phyloP scores from a whole-genome alignment of 2,888 invertebrate genomes.

The Tupiocoris notatus region DNA sequence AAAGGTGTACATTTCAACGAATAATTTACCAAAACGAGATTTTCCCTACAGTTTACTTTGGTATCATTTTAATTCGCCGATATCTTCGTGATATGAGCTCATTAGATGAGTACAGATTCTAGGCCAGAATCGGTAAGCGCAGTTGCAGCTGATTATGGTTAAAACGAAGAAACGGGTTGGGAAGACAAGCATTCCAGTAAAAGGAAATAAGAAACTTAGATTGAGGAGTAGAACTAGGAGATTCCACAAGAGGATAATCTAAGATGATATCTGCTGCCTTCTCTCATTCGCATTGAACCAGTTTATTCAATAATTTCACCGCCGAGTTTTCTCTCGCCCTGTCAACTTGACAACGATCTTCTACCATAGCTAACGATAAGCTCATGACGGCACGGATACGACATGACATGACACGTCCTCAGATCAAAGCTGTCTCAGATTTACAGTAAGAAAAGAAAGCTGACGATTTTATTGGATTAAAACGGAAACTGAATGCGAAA shows the following conservation, averaged over 20 bases:
- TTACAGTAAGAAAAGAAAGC: neutral
- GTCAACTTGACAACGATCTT: neutral
- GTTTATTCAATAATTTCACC: slow-evolving; percentile 20
- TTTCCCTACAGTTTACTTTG: no score
- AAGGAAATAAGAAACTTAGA: neutral
- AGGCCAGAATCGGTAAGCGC: no score
- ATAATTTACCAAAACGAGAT: no score
- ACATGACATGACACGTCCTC: neutral
- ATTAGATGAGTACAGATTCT: no score
- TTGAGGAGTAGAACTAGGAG: neutral
- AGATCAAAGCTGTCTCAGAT: neutral
- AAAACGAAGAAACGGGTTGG: neutral
- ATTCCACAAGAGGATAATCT: neutral
- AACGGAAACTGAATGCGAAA: neutral
- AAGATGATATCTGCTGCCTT: slow-evolving; percentile 10
- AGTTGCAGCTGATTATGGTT: no score
- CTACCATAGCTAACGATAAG: neutral
- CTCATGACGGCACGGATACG: neutral
- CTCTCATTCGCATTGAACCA: neutral
- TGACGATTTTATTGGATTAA: neutral
- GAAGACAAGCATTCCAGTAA: neutral
- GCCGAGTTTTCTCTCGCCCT: slow-evolving; percentile 2
- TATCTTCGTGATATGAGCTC: no score
- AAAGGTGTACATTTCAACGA: no score
- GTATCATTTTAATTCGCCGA: no score